A percentile compares a stretch with the other conserved stretches of the same genome.
Conservation (phyloP, 1,140 invertebrate genomes). For the Eufriesea mexicana region DNA sequence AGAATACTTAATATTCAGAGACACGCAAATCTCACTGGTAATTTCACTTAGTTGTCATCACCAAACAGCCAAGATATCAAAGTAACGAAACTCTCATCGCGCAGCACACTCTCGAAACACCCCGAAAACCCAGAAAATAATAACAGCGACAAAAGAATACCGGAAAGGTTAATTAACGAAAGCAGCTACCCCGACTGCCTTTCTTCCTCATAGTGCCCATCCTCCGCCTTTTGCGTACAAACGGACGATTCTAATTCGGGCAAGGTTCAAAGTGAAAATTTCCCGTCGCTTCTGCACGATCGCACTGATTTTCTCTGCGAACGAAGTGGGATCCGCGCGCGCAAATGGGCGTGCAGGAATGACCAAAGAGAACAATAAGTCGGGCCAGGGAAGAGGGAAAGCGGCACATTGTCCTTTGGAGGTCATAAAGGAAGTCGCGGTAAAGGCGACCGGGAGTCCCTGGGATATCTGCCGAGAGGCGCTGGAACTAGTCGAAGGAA, state of each 20-base stretch:
- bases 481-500: conserved; percentile 4
- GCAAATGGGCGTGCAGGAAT: conserved; percentile 33
- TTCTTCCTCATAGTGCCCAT: background rate
- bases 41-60: no score
- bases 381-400: background rate
- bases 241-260: conserved; percentile 14
- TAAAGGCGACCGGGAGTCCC: conserved; percentile 25
- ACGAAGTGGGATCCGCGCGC: background rate
- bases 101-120: no score
- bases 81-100: no score
- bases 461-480: background rate
- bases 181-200: background rate
- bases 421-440: conserved; percentile 52
- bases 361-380: conserved; percentile 49
- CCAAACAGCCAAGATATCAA: no score
- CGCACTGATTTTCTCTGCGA: background rate
- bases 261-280: conserved; percentile 36
- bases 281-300: conserved; percentile 11
- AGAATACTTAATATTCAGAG: no score
- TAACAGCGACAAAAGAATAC: background rate
- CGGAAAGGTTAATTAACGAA: conserved; percentile 13
- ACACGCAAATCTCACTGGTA: no score
- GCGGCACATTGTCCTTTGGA: conserved; percentile 36
- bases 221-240: background rate
- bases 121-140: no score